These are phyloP conservation scores for Ptychobarbus kaznakovi DNA, from an alignment of 2,797 vertebrate genomes.

Conservation along the genomic window DNA sequence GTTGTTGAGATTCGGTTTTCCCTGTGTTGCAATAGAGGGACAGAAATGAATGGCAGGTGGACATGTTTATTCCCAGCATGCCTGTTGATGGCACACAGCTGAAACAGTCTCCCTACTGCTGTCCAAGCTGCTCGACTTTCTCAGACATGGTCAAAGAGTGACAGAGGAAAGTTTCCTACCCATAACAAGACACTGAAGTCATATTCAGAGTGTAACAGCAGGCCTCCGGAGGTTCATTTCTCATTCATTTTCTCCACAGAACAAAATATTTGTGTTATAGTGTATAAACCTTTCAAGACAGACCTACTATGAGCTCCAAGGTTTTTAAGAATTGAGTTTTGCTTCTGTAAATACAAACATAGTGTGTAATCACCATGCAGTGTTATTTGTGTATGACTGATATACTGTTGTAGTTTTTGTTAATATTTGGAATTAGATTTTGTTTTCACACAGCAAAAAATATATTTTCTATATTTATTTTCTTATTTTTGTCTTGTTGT, in stretches of 20 bases:
- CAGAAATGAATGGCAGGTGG: constrained; percentile 46
- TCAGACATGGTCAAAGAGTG: constrained; percentile 1
- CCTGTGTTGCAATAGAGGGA: constrained; percentile 2
- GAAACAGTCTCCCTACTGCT: constrained; percentile 33
- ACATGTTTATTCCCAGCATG: constrained; percentile 45
- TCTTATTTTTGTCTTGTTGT: background rate
- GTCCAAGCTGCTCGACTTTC: constrained; percentile 44
- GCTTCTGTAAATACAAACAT: background rate
- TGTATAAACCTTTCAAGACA: background rate
- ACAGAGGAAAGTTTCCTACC: constrained; percentile 11
- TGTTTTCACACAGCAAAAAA: background rate
- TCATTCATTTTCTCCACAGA: background rate
- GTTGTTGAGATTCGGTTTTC: constrained; percentile 1
- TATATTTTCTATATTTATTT: too few relatives aligned
- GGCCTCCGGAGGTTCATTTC: background rate
- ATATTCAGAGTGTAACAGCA: background rate
- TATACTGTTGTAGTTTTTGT: background rate
- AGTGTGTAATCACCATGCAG: background rate
- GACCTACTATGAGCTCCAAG: background rate
- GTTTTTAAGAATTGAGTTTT: background rate
- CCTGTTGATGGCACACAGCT: constrained; percentile 18
- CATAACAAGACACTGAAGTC: background rate
- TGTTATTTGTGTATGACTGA: background rate
- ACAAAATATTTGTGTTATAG: background rate
- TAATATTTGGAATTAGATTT: background rate